phyloP scores from a whole-genome alignment of 2,797 vertebrate genomes.

The Falco biarmicus region DNA sequence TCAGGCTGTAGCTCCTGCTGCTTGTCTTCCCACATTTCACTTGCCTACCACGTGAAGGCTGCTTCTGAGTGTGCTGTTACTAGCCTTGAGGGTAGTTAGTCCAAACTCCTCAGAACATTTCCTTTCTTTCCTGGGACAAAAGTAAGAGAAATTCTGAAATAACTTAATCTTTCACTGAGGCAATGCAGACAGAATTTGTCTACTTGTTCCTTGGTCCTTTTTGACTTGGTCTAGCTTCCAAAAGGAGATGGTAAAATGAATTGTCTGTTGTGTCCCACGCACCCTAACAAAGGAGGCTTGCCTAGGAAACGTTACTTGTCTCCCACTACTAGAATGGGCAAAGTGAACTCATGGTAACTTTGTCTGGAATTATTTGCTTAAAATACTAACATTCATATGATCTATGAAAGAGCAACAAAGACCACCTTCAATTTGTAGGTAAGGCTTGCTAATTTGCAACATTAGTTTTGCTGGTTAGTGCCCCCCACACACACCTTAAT shows the following conservation, averaged over 20 bases:
- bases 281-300: neutral
- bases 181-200: neutral
- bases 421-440: slow-evolving; percentile 22
- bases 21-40: neutral
- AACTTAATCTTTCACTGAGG: neutral
- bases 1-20: neutral
- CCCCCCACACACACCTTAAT: slow-evolving; percentile 33
- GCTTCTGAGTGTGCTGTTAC: neutral
- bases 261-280: neutral
- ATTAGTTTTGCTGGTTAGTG: slow-evolving; percentile 54
- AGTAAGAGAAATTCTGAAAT: neutral
- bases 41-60: neutral
- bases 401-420: slow-evolving; percentile 10
- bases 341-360: neutral
- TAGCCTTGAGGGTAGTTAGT: neutral
- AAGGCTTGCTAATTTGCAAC: slow-evolving; percentile 62
- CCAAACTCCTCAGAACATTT: neutral
- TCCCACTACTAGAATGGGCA: neutral
- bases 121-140: neutral
- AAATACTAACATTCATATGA: neutral
- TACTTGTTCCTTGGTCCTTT: neutral
- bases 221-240: neutral
- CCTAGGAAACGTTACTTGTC: neutral
- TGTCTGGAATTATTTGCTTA: neutral
- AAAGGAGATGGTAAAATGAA: neutral